Evolutionary conservation across 2,888 invertebrate genomes (phyloP).

Genomic region (Agrochola lychnidis): DNA sequence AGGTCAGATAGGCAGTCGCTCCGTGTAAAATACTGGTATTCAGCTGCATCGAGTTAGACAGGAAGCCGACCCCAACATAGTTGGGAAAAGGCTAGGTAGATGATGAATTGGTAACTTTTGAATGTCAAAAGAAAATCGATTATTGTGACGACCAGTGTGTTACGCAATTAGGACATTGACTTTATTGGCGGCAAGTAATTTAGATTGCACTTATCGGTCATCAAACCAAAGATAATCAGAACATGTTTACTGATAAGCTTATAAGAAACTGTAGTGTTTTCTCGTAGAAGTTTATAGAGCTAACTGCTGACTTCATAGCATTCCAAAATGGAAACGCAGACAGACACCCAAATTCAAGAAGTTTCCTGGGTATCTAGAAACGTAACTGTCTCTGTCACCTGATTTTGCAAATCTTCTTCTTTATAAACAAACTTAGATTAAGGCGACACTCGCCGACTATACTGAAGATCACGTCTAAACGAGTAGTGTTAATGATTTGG

Average conservation of each 20-base stretch:
- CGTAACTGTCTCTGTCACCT: too few species aligned
- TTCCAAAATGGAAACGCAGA: not conserved
- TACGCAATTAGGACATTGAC: not conserved
- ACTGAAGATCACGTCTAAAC: too few species aligned
- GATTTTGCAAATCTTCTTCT: not conserved
- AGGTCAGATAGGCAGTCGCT: too few species aligned
- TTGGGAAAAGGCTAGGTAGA: too few species aligned
- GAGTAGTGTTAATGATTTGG: too few species aligned
- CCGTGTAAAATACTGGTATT: too few species aligned
- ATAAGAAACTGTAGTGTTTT: not conserved
- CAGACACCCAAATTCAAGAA: not conserved
- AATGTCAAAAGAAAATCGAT: not conserved
- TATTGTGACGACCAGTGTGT: not conserved
- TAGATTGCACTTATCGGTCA: constrained; percentile 18
- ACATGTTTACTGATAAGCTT: constrained; percentile 13
- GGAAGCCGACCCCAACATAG: too few species aligned
- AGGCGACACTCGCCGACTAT: too few species aligned
- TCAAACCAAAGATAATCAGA: not conserved
- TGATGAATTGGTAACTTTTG: too few species aligned
- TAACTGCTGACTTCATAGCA: not conserved
- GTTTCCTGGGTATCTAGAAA: not conserved
- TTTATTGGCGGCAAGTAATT: not conserved
- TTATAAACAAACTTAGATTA: too few species aligned
- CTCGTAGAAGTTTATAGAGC: not conserved
- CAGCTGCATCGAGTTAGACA: too few species aligned